Base-by-base conservation (phyloP, 1,140 invertebrate genomes). In the Scylla paramamosain region DNA sequence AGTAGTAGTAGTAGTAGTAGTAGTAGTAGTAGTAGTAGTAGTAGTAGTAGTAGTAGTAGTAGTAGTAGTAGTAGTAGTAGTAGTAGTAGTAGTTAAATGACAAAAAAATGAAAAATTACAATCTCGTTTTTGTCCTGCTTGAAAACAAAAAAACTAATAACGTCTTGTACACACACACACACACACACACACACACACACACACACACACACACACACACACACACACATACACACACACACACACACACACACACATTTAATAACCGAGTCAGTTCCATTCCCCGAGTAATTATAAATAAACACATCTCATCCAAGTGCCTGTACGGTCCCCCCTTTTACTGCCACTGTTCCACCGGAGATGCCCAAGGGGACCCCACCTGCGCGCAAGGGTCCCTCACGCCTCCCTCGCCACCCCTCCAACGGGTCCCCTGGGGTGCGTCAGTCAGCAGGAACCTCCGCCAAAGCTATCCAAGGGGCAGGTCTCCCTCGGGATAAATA, bases 181-280 rank as follows among this genome's bases (percentile, higher is more conserved):
- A 88, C 77, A 82, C 39, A 39, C 39, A 39, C 10, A 59, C 16
- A 59, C 52, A 59, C 52, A 59, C 52, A 59, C 88, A 90, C 88
- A 90, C 88, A 90, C 88, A 90, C 88, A 90, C 88, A 90, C 88
- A 90, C 88, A 90, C 88, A 90, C 88, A 90, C 88, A 90, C 88
- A 90, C 88, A 90, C 88, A 90, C 52, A 59, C 88, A 90, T 31
- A 90, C 88, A 90, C 88, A 90, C 88, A 90, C 88, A 90, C 88
- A 89, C 87, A 89, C 87, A 89, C 87, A 89, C 87, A 89, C 25
- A 89, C 29, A 89, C 87, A 89, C n/a, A 89, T 6, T 12, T 77
- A 25, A 77, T 32, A 12, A 90, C 88, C 88, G 39, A 6, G 32
- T 39, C 28, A 39, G 28, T 14, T 39, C 52, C 52, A 59, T 59